These are phyloP conservation scores for Apis cerana DNA, from an alignment of 1,140 invertebrate genomes.

Conservation along the genomic window DNA sequence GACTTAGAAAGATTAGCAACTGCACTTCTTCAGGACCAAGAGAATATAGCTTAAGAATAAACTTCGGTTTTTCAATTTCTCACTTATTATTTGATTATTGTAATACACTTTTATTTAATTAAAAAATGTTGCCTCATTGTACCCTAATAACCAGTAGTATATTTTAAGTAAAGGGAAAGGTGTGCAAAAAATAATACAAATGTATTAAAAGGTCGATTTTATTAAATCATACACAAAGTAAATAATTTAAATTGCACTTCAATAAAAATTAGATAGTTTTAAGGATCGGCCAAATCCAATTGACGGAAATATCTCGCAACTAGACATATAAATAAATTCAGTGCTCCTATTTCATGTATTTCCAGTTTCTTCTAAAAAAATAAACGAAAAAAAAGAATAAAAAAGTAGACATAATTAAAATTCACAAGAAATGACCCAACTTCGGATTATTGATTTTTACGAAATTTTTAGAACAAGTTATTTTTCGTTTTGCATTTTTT, in stretches of 20 bases:
- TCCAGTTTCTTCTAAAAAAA: conserved; percentile 76
- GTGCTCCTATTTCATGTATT: conserved; percentile 76
- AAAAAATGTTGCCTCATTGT: conserved; percentile 56
- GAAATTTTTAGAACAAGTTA: not conserved
- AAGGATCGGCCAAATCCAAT: conserved; percentile 82
- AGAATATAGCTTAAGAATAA: conserved; percentile 69
- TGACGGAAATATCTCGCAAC: conserved; percentile 85
- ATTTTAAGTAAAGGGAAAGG: conserved; percentile 2
- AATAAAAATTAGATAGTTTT: conserved; percentile 32
- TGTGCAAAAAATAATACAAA: not conserved
- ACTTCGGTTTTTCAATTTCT: conserved; percentile 36
- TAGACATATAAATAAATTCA: conserved; percentile 84
- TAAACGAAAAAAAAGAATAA: conserved; percentile 35
- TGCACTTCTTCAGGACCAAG: conserved; percentile 78
- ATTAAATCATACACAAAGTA: conserved; percentile 44
- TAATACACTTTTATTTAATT: conserved; percentile 68
- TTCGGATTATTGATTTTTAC: not conserved
- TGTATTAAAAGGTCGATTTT: conserved; percentile 48
- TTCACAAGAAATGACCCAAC: not conserved
- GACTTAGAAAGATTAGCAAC: conserved; percentile 80
- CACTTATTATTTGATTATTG: conserved; percentile 55
- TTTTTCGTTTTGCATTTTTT: not conserved
- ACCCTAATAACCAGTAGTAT: conserved; percentile 15
- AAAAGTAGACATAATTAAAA: conserved; percentile 11
- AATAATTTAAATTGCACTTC: conserved; percentile 41